These are phyloP conservation scores for Grallaria varia DNA, from an alignment of 2,113 vertebrate species.

Conservation along the genomic window DNA sequence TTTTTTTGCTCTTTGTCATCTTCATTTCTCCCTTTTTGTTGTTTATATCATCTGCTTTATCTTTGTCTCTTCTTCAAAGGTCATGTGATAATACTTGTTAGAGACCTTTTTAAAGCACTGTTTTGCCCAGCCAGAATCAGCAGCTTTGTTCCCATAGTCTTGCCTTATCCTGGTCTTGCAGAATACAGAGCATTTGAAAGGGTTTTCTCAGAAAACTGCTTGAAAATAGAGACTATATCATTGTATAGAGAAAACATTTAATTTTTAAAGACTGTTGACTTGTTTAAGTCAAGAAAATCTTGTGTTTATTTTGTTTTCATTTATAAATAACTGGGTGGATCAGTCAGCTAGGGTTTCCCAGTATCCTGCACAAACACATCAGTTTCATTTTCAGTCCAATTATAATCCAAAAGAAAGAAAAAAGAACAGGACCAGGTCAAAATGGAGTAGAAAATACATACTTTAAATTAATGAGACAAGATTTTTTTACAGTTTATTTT, in stretches of 20 bases:
- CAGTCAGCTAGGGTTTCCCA: not conserved
- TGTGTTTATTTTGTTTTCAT: not conserved
- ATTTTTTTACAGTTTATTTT: not conserved
- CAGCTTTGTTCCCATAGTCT: not conserved
- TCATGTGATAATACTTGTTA: not conserved
- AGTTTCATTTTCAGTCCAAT: not conserved
- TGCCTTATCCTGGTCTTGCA: not conserved
- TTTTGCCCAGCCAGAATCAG: not conserved
- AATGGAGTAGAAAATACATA: not conserved
- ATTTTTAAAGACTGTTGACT: not conserved
- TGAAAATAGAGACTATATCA: not conserved
- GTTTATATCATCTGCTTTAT: not conserved
- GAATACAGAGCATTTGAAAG: not conserved
- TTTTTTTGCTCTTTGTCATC: not conserved
- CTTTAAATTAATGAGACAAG: not conserved
- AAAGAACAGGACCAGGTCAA: not conserved
- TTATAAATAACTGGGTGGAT: not conserved
- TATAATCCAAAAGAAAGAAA: not conserved
- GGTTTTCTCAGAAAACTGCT: not conserved
- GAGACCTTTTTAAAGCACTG: not conserved
- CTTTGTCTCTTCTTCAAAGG: not conserved
- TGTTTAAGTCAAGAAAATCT: not conserved
- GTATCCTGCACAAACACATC: not conserved
- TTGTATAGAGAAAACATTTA: not conserved
- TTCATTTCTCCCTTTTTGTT: not conserved